These are phyloP conservation scores for Todiramphus chloris DNA, from an alignment of 2,113 vertebrate species.

Conservation along the genomic window DNA sequence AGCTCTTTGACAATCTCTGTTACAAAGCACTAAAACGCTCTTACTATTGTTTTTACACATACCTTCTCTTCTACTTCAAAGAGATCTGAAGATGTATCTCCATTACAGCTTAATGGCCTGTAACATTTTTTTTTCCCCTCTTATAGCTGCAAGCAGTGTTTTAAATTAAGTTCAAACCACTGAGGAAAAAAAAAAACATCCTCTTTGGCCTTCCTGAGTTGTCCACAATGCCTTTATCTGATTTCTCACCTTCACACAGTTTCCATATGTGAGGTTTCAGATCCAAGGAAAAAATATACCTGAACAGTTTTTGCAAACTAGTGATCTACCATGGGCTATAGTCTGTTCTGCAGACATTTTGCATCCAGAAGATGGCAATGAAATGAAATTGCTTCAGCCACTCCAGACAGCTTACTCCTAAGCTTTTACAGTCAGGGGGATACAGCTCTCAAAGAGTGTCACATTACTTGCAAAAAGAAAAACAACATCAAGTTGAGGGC, in stretches of 20 bases:
- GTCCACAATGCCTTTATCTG: neutral
- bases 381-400: neutral
- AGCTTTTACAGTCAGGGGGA: neutral
- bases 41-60: neutral
- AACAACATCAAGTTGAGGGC: neutral
- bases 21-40: neutral
- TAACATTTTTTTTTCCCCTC: neutral
- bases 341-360: neutral
- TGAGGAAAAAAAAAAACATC: neutral
- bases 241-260: neutral
- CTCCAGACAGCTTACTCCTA: neutral
- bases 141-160: conserved; percentile 2
- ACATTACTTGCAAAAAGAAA: neutral
- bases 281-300: neutral
- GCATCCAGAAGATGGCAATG: neutral
- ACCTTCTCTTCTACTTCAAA: neutral
- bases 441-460: neutral
- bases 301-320: neutral
- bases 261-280: neutral
- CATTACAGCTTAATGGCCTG: conserved; percentile 45
- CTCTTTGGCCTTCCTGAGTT: neutral
- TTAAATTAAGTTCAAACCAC: conserved; percentile 32
- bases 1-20: neutral
- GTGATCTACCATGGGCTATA: neutral
- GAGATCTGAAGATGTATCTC: conserved; percentile 31